Evolutionary conservation across 2,113 vertebrate species (phyloP), one percentile per base, ranked within the genome.

Genomic region (Nansenia antarctica): DNA sequence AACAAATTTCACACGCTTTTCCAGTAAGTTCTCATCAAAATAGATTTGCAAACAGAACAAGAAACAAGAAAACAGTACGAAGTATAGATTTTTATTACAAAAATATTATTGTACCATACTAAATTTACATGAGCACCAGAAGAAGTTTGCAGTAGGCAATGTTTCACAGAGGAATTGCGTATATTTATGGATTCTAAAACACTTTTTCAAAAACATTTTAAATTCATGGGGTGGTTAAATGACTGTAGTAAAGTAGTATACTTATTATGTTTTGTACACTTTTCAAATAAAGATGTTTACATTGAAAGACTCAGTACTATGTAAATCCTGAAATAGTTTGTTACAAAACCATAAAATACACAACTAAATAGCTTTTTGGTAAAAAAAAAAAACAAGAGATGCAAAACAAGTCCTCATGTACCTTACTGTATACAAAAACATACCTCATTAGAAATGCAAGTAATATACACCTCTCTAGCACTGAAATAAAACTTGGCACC

Each of bases 31-130:
- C 49, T 24, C 49, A 7, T 24, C 15, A 5, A 20, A 53, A 54
- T 34, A 54, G n/a, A 53, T 67, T 18, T 9, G 22, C 26, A 59
- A 32, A 39, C 14, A 35, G n/a, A 26, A 20, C 26, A 27, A 29
- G 18, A 52, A 61, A 2, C 34, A 12, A 5, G 31, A 32, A 32
- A 64, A 62, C 68, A 57, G 70, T 58, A 72, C n/a, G n/a, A 49
- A 49, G 39, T 42, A 35, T 72, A 45, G 69, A 63, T 59, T 63
- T 84, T 85, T 78, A 66, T 78, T 82, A 78, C 34, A 85, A 80
- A 78, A 80, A 82, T 77, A 84, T 77, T 52, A 70, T 39, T 67
- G 47, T 70, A 70, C 59, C 64, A 71, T 32, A 20, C 45, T 22
- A 49, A 5, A 49, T 49, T 22, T 20, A 20, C 27, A 78, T 57